A percentile compares a stretch with the other conserved stretches of the same genome.
phyloP scores from a whole-genome alignment of 2,797 vertebrate species.

The Pygocentrus nattereri region DNA sequence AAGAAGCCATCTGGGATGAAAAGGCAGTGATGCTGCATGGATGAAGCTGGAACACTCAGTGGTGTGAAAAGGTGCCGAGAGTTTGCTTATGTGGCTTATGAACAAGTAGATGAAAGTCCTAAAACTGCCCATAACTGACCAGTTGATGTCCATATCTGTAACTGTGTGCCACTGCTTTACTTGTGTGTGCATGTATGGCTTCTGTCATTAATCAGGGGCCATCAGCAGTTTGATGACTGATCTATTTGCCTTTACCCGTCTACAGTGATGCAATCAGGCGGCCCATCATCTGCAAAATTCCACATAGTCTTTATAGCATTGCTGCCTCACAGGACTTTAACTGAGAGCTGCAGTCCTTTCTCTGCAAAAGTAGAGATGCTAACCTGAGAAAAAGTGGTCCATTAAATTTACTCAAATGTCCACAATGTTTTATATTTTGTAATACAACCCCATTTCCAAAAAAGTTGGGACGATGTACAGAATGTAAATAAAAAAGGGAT shows the following conservation, averaged over 20 bases:
- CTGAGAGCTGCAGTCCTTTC: no score
- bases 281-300: no score
- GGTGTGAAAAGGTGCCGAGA: background rate
- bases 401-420: no score
- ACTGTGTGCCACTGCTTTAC: no score
- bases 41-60: background rate
- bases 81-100: background rate
- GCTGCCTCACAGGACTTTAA: no score
- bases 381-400: background rate
- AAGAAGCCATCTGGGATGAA: background rate
- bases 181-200: background rate
- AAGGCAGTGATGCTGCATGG: background rate
- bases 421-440: no score
- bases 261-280: background rate
- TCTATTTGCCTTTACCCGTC: background rate
- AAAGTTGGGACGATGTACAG: no score
- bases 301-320: background rate
- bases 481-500: no score
- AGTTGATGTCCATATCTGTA: no score
- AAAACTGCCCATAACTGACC: no score
- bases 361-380: no score
- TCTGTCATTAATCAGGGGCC: background rate
- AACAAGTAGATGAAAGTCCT: background rate
- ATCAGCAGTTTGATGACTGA: background rate
- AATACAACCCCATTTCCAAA: no score